Base-by-base conservation (phyloP, 1,140 invertebrate genomes). In the Apis dorsata region DNA sequence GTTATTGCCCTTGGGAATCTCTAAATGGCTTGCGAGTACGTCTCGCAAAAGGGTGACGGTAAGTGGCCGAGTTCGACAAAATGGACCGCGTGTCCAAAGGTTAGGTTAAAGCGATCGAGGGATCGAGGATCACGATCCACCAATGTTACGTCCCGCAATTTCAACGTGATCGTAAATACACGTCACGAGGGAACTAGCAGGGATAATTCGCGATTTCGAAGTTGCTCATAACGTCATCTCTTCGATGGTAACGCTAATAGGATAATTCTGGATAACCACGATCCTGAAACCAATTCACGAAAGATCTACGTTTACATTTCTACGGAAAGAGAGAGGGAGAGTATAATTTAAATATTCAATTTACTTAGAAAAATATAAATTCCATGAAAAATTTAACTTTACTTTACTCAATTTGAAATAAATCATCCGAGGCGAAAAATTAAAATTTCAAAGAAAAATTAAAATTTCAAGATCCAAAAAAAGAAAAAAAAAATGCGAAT, bases 51-150 rank as follows among this genome's bases (percentile, higher is more conserved):
- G 53, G 70, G 9, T 19, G 24, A 69, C 51, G 17, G 55, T 19
- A 49, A 44, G 68, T 44, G 62, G 28, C 15, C 17, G n/a, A 62
- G 51, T 63, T 71, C 60, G 53, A 72, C 60, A 44, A 60, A 79
- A 49, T 44, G 62, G 65, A 60, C 53, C 34, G 63, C n/a, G 24
- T 51, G n/a, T 60, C 53, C 72, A 10, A 19, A 60, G 49, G 62
- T 79, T 71, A 62, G 17, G 4, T 21, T 19, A 24, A 5, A 19
- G 51, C 51, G 57, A 24, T 34, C 34, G 57, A 66, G 49, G n/a
- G 73, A 69, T 82, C 72, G 73, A 69, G 51, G 73, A 68, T 77
- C 73, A 60, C 55, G 65, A 65, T 65, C 24, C 59, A 53, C 63
- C n/a, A 19, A 59, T 28, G 53, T 19, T 34, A 60, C 55, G 55